Conservation (phyloP, 2,113 vertebrate species). For the Austrofundulus limnaeus region DNA sequence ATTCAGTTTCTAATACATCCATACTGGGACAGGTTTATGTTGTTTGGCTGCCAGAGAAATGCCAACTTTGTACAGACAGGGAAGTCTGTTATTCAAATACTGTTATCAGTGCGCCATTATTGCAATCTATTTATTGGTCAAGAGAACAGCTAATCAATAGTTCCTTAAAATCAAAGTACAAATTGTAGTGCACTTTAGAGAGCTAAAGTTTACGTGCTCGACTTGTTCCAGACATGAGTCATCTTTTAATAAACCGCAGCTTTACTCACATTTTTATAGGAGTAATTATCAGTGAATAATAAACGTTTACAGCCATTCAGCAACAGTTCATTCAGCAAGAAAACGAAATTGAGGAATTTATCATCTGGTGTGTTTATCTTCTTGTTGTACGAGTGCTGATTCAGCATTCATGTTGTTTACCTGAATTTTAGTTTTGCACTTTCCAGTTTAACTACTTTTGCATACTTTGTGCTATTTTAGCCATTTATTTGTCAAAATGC, state of each 20-base stretch:
- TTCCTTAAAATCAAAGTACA: constrained; percentile 25
- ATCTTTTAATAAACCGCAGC: constrained; percentile 3
- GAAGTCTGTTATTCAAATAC: constrained; percentile 3
- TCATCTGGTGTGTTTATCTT: background rate
- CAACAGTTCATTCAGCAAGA: background rate
- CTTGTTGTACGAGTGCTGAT: too few species aligned
- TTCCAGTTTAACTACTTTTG: too few species aligned
- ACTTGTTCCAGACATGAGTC: background rate
- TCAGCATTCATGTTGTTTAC: too few species aligned
- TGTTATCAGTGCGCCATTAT: constrained; percentile 21
- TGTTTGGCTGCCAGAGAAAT: background rate
- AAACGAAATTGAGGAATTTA: background rate
- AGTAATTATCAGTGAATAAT: background rate
- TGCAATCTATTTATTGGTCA: constrained; percentile 27
- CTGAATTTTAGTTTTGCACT: too few species aligned
- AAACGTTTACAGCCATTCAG: background rate
- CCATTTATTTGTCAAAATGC: too few species aligned
- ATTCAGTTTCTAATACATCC: background rate
- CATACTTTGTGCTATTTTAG: too few species aligned
- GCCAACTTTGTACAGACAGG: background rate
- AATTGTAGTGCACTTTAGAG: background rate
- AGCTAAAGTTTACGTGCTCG: background rate
- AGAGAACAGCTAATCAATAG: constrained; percentile 29
- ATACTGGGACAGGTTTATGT: background rate
- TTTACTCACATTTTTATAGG: background rate